Conservation (phyloP, 2,113 vertebrate genomes). For the Erythrolamprus reginae region DNA sequence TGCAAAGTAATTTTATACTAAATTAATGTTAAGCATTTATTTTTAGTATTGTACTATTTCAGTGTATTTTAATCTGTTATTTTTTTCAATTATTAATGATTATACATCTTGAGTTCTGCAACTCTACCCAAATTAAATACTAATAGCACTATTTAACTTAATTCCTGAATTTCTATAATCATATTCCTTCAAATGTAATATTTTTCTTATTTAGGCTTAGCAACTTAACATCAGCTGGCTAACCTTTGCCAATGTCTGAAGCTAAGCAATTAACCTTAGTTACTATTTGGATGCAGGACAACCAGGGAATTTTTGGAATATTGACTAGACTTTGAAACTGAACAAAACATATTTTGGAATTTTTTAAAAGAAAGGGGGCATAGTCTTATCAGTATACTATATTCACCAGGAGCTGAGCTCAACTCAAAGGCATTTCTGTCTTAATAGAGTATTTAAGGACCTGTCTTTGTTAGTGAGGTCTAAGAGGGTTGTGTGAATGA, state of each 20-base stretch:
- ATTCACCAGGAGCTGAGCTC: background rate
- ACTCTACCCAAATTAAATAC: background rate
- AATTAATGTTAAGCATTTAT: background rate
- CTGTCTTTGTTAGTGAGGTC: too few species aligned
- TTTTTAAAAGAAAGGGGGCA: background rate
- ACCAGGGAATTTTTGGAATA: background rate
- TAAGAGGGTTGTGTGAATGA: background rate
- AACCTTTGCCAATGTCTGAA: background rate
- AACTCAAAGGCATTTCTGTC: background rate
- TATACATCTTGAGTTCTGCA: background rate
- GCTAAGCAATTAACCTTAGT: background rate
- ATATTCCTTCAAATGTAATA: background rate
- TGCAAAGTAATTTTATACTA: background rate
- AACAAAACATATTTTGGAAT: background rate
- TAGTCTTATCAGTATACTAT: background rate
- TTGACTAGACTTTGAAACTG: background rate
- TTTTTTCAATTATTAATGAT: background rate
- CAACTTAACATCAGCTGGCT: background rate
- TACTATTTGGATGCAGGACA: background rate
- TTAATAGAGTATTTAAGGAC: background rate
- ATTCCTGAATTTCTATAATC: background rate
- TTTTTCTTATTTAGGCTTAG: background rate
- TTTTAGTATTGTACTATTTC: background rate
- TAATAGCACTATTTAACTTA: background rate
- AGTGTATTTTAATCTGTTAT: background rate